These are phyloP conservation scores for Vanacampus margaritifer DNA, from an alignment of 2,113 vertebrate species.

Conservation along the genomic window DNA sequence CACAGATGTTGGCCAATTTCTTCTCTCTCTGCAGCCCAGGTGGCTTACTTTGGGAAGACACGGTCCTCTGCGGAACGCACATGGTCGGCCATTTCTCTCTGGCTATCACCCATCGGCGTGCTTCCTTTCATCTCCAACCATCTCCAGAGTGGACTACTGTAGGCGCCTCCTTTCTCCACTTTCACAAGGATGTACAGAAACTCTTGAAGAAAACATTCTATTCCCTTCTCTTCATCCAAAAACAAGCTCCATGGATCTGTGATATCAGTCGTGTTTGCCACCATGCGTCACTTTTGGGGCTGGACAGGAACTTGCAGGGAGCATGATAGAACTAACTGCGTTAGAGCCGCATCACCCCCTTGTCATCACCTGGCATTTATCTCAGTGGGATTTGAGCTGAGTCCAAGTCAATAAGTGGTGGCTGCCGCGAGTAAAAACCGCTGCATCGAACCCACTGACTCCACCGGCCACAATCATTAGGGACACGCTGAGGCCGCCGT, in stretches of 20 bases:
- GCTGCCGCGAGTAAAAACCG: slow-evolving; percentile 28
- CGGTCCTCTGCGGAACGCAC: slow-evolving; percentile 62
- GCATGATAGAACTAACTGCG: slow-evolving; percentile 57
- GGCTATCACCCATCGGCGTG: slow-evolving; percentile 53
- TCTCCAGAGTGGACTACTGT: slow-evolving; percentile 58
- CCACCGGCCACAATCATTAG: slow-evolving; percentile 40
- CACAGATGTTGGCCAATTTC: background rate
- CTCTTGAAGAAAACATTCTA: slow-evolving; percentile 46
- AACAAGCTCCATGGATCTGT: slow-evolving; percentile 36
- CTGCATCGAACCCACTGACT: slow-evolving; percentile 36
- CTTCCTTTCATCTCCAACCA: slow-evolving; percentile 43
- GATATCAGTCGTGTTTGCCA: slow-evolving; percentile 27
- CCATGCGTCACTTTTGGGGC: slow-evolving; percentile 50
- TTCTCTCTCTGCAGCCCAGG: slow-evolving; percentile 67
- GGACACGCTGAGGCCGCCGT: slow-evolving; percentile 38
- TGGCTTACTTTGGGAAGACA: slow-evolving; percentile 73
- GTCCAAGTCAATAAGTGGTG: slow-evolving; percentile 57
- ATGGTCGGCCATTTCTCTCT: slow-evolving; percentile 44
- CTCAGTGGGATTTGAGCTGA: slow-evolving; percentile 47
- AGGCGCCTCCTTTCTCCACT: slow-evolving; percentile 31
- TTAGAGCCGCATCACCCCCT: slow-evolving; percentile 45
- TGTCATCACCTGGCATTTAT: slow-evolving; percentile 56
- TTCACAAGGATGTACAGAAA: slow-evolving; percentile 56
- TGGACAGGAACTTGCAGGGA: slow-evolving; percentile 45
- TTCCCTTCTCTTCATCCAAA: slow-evolving; percentile 20